Conservation (phyloP, 2,113 vertebrate genomes). For the Corythaeola cristata region DNA sequence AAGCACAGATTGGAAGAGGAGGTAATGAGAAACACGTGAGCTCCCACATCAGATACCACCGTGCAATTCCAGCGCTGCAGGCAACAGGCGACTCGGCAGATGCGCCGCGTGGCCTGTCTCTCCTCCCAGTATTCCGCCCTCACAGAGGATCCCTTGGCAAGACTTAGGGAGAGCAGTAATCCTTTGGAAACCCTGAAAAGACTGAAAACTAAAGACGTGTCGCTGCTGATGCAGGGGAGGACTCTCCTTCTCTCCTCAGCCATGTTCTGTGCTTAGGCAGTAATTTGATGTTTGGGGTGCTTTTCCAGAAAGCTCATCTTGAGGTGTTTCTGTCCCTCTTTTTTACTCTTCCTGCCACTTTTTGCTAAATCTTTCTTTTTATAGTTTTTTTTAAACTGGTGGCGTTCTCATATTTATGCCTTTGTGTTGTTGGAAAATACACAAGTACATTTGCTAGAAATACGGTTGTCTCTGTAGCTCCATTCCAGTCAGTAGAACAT, state of each 20-base stretch:
- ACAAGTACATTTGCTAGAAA: not conserved
- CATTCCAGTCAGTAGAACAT: not conserved
- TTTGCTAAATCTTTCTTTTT: not conserved
- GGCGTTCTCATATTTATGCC: not conserved
- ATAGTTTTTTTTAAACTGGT: not conserved
- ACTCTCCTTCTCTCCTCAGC: not conserved
- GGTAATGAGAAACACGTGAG: not conserved
- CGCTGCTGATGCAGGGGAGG: not conserved
- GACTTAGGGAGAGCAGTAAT: not conserved
- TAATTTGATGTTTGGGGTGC: not conserved
- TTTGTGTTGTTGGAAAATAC: not conserved
- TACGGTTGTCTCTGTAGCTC: not conserved
- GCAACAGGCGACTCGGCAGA: not conserved
- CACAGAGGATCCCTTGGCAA: not conserved
- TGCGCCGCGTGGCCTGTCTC: not conserved
- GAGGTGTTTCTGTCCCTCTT: not conserved
- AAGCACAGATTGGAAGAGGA: not conserved
- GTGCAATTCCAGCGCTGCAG: not conserved
- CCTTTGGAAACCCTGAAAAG: not conserved
- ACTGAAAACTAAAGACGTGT: too few species aligned
- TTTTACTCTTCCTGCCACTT: not conserved
- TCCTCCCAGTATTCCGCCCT: not conserved
- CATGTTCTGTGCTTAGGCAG: rapidly evolving
- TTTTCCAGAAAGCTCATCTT: not conserved
- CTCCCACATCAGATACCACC: not conserved